A percentile compares a stretch with the other conserved stretches of the same genome.
Evolutionary conservation across 2,888 invertebrate species (phyloP).

Genomic region (Oligia latruncula): DNA sequence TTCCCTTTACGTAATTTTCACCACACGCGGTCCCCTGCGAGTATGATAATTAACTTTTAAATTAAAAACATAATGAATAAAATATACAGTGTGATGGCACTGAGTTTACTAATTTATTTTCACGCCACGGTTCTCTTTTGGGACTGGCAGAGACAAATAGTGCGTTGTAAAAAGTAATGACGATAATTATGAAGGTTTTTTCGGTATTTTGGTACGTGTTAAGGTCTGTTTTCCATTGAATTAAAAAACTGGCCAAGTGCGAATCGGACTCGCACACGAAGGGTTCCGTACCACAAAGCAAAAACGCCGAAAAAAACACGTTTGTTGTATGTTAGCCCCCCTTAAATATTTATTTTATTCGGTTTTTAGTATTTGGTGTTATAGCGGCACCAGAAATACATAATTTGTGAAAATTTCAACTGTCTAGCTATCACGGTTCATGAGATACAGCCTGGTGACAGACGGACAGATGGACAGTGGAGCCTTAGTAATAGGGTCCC

Average conservation of each 20-base stretch:
- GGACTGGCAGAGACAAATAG: conserved; percentile 56
- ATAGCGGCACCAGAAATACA: too few species aligned
- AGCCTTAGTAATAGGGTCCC: too few species aligned
- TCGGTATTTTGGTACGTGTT: not conserved
- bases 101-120: conserved; percentile 59
- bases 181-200: conserved; percentile 27
- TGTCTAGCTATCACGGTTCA: too few species aligned
- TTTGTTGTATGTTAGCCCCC: too few species aligned
- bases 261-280: too few species aligned
- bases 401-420: too few species aligned
- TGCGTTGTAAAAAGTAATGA: conserved; percentile 39
- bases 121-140: conserved; percentile 26
- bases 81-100: conserved; percentile 42
- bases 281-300: too few species aligned
- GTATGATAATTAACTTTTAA: conserved; percentile 68
- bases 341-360: too few species aligned
- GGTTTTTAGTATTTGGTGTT: too few species aligned
- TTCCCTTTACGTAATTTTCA: conserved; percentile 42
- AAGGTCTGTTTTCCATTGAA: conserved; percentile 6
- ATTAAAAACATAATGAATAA: conserved; percentile 72
- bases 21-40: conserved; percentile 40
- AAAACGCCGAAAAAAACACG: too few species aligned
- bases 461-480: too few species aligned
- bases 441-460: too few species aligned
- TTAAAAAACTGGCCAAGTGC: not conserved